phyloP scores from a whole-genome alignment of 2,113 vertebrate species.

The Clarias macrocephalus region DNA sequence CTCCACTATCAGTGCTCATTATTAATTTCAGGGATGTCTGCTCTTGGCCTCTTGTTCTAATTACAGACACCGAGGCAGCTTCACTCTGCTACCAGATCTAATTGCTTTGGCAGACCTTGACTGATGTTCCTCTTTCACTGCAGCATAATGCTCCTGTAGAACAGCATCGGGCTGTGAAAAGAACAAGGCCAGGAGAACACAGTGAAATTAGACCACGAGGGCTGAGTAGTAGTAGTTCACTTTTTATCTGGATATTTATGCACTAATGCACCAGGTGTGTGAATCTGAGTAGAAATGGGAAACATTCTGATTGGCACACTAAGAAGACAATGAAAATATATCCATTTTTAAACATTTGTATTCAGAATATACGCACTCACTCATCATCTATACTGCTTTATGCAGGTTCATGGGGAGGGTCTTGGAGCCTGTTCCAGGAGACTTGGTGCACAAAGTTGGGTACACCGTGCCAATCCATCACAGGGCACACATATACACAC shows the following conservation, averaged over 20 bases:
- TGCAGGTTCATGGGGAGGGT: too few relatives aligned
- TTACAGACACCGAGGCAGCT: constrained; percentile 19
- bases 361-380: too few relatives aligned
- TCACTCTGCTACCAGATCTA: constrained; percentile 34
- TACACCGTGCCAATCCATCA: too few relatives aligned
- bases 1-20: constrained; percentile 26
- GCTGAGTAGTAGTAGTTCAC: background rate
- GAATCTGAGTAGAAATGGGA: background rate
- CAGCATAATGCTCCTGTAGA: constrained; percentile 36
- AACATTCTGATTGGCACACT: too few relatives aligned
- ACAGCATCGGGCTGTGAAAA: constrained; percentile 17
- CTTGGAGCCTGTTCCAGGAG: too few relatives aligned
- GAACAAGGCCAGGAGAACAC: constrained; percentile 8
- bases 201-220: background rate
- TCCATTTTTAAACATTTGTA: too few relatives aligned
- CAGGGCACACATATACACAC: too few relatives aligned
- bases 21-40: constrained; percentile 43
- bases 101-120: constrained; percentile 46
- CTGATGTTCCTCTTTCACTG: constrained; percentile 43
- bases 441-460: too few relatives aligned
- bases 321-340: too few relatives aligned
- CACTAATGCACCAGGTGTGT: background rate
- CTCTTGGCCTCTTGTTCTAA: constrained; percentile 37
- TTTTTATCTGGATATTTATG: background rate
- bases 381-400: too few relatives aligned